These are phyloP conservation scores for Cathartes aura DNA, from an alignment of 2,113 vertebrate species.

Conservation along the genomic window DNA sequence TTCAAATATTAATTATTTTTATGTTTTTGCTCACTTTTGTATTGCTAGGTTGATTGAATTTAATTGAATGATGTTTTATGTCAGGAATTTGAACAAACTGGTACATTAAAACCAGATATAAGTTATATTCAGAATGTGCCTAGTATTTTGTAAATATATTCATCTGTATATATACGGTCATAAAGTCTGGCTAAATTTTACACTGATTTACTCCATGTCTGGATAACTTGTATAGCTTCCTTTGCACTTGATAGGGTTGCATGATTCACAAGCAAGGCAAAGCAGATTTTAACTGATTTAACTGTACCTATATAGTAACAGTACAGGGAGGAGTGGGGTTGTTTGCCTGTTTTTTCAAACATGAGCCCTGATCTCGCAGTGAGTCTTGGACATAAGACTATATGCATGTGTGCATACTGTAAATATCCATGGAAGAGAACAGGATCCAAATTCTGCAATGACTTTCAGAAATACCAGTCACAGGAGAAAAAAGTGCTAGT, in stretches of 20 bases:
- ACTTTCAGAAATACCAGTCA: background rate
- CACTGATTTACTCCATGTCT: background rate
- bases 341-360: background rate
- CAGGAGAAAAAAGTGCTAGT: background rate
- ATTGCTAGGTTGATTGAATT: background rate
- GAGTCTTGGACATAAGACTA: background rate
- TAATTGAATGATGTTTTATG: background rate
- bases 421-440: background rate
- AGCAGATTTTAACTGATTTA: background rate
- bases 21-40: background rate
- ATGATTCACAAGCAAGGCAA: background rate
- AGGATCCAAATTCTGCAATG: background rate
- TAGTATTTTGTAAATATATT: background rate
- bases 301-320: background rate
- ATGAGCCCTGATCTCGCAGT: accelerated
- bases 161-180: background rate
- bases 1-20: background rate
- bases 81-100: background rate
- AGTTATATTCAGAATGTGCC: background rate
- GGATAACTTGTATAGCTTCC: background rate
- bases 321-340: background rate
- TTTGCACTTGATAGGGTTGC: background rate
- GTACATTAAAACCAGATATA: background rate
- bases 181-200: background rate
- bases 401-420: background rate